A percentile compares a stretch with the other conserved stretches of the same genome.
Evolutionary conservation across 2,113 vertebrate species (phyloP).

Genomic region (pig (Sus scrofa)): DNA sequence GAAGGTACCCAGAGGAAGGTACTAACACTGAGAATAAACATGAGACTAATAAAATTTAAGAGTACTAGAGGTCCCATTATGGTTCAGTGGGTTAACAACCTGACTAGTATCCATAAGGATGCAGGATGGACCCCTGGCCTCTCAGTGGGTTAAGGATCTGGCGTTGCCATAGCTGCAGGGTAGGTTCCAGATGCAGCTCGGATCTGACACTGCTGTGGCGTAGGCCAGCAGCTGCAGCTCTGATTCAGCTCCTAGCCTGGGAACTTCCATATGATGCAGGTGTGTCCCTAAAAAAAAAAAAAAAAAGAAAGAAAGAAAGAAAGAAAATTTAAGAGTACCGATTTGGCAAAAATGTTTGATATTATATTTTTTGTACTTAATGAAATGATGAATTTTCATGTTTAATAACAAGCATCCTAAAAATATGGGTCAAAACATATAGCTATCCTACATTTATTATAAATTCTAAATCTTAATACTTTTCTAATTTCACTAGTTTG

Average conservation of each 20-base stretch:
- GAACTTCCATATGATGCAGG: too few relatives aligned
- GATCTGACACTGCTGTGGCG: too few relatives aligned
- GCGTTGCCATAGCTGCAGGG: too few relatives aligned
- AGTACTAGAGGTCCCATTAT: neutral
- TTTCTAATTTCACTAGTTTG: neutral
- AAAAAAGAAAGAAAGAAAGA: too few relatives aligned
- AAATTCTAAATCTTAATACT: constrained; percentile 44
- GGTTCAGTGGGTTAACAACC: too few relatives aligned
- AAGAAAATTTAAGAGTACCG: neutral
- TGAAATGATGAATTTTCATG: constrained; percentile 33
- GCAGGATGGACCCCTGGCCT: too few relatives aligned
- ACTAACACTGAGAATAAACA: neutral
- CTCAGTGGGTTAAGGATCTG: too few relatives aligned
- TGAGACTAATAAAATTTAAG: constrained; percentile 17
- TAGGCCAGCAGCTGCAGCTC: too few relatives aligned
- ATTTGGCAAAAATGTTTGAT: neutral
- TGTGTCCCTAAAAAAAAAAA: too few relatives aligned
- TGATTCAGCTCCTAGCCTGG: too few relatives aligned
- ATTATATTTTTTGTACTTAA: constrained; percentile 11
- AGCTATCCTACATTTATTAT: constrained; percentile 25
- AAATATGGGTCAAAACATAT: constrained; percentile 18
- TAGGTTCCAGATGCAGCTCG: too few relatives aligned
- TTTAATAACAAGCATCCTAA: constrained; percentile 3
- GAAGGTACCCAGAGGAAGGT: neutral
- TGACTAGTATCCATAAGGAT: too few relatives aligned